Percentiles rank a stretch among this genome's conserved stretches.
Conservation (phyloP, 1,140 invertebrate species). For the Heliconius congener region DNA sequence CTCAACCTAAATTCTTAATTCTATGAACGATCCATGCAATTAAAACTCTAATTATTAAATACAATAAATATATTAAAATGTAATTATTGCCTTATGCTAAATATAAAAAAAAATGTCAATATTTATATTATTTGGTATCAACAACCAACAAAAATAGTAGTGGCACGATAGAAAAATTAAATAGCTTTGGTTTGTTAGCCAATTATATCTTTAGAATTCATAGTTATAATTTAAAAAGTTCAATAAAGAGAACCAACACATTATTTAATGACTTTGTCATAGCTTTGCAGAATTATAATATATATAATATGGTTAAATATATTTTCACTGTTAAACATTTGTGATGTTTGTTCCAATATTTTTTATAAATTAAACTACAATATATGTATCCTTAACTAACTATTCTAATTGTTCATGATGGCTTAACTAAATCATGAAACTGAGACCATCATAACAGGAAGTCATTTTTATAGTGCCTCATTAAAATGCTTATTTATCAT, state of each 20-base stretch:
- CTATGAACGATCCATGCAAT: conserved; percentile 75
- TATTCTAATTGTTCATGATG: conserved; percentile 61
- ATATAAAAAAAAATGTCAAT: conserved; percentile 62
- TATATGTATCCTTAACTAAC: conserved; percentile 45
- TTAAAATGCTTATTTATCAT: conserved; percentile 46
- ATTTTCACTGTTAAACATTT: conserved; percentile 52
- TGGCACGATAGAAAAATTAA: conserved; percentile 70
- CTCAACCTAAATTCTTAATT: conserved; percentile 70
- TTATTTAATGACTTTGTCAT: conserved; percentile 48
- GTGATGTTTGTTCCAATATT: conserved; percentile 59
- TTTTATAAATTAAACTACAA: conserved; percentile 37
- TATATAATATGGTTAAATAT: conserved; percentile 32
- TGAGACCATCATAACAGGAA: conserved; percentile 62
- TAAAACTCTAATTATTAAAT: conserved; percentile 70
- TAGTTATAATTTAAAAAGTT: conserved; percentile 33
- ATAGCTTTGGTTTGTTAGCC: conserved; percentile 72
- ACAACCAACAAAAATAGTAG: conserved; percentile 55
- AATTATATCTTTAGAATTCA: conserved; percentile 71
- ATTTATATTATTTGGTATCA: conserved; percentile 54
- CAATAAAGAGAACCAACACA: conserved; percentile 11
- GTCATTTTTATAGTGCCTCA: conserved; percentile 45
- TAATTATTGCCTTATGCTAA: conserved; percentile 69
- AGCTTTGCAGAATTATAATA: conserved; percentile 29
- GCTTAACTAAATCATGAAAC: conserved; percentile 47
- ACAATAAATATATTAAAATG: conserved; percentile 80